Conservation (phyloP, 1,140 invertebrate genomes). For the Bombus ignitus region DNA sequence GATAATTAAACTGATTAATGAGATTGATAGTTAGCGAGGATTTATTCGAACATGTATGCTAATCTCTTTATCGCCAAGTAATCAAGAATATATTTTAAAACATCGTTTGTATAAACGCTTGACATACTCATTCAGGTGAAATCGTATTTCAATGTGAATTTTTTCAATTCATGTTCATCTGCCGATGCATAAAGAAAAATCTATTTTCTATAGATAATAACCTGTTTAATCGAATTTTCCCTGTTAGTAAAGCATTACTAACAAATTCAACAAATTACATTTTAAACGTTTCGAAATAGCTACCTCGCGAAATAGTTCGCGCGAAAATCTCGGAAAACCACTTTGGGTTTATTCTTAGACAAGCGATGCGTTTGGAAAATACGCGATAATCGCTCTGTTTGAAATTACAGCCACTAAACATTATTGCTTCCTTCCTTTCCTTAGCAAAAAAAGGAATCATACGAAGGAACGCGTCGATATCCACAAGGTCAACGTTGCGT, state of each 20-base stretch:
- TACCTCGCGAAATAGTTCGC: neutral
- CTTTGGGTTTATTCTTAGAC: neutral
- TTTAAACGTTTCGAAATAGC: neutral
- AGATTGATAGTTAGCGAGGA: neutral
- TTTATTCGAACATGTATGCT: neutral
- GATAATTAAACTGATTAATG: neutral
- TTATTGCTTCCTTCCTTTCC: neutral
- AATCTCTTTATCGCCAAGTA: neutral
- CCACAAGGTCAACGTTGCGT: too few species aligned
- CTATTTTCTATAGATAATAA: too few species aligned
- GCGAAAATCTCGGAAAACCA: neutral
- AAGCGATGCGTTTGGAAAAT: too few species aligned
- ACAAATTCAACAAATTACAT: neutral
- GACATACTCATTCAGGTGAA: neutral
- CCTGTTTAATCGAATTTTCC: neutral
- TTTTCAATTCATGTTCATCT: too few species aligned
- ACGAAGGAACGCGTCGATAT: too few species aligned
- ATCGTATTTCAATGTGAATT: neutral
- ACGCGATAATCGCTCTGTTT: too few species aligned
- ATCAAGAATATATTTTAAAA: neutral
- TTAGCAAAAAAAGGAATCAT: too few species aligned
- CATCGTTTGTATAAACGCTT: neutral
- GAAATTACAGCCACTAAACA: too few species aligned
- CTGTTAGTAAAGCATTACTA: neutral
- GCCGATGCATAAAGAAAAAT: too few species aligned